These are phyloP conservation scores for Lamellibrachia columna DNA, from an alignment of 2,888 invertebrate genomes.

Conservation along the genomic window DNA sequence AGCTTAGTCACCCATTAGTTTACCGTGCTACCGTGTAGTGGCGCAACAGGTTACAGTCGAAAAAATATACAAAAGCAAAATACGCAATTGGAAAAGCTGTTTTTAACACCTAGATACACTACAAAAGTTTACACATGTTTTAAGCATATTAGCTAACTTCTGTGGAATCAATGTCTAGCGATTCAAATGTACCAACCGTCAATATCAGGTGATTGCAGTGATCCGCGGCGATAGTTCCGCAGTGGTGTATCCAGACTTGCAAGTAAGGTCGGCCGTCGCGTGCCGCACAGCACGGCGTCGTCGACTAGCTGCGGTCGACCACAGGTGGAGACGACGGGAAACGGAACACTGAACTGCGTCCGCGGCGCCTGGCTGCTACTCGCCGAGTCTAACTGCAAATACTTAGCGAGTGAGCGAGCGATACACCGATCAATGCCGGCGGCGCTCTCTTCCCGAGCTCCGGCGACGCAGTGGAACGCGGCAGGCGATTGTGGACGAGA, in stretches of 20 bases:
- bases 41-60: no score
- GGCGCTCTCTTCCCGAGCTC: background rate
- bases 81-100: no score
- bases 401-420: background rate
- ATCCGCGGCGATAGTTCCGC: background rate
- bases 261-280: background rate
- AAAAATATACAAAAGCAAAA: no score
- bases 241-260: background rate
- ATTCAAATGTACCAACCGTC: background rate
- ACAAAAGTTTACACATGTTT: background rate
- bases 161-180: background rate
- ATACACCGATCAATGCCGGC: slow-evolving; percentile 5
- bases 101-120: background rate
- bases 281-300: background rate
- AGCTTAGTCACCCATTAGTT: no score
- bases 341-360: background rate
- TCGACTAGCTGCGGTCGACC: background rate
- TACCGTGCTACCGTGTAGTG: no score
- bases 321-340: background rate
- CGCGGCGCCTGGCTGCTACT: background rate
- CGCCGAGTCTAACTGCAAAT: background rate
- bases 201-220: background rate
- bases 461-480: background rate
- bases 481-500: background rate
- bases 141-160: background rate